Base-by-base conservation (phyloP, 1,140 invertebrate genomes). In the Heliconius congener region DNA sequence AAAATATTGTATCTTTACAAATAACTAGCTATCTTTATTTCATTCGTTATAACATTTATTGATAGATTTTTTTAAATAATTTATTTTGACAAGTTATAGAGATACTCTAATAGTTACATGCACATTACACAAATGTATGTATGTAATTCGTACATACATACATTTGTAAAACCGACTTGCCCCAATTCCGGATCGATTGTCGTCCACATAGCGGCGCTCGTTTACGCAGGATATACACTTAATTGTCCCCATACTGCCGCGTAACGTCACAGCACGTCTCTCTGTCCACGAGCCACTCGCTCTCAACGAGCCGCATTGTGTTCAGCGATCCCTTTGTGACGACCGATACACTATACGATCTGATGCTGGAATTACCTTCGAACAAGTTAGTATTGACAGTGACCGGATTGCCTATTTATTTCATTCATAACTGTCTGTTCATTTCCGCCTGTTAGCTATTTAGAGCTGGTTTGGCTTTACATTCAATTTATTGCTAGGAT, bases 261-360 rank as follows among this genome's bases (percentile, higher is more conserved):
- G 42, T 46, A 60, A 70, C 57, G 23, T 71, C 30, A 60, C 77
- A 9, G 77, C 77, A 50, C 37, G 46, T 30, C 52, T 52, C 77
- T 42, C 73, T 78, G 77, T 78, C 13, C 37, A 9, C 71, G 77
- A 78, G 71, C 77, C 77, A 78, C 50, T 78, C 46, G 77, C 30
- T 72, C 60, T 73, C 77, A 73, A 78, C 60, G 37, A 73, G 52
- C 30, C 50, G 71, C n/a, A 73, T 78, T 78, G 77, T 78, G 77
- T 18, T 55, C 23, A 27, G 23, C 57, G 57, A 16, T 66, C 50
- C 70, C 50, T 72, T 73, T 72, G 70, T 77, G 3, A 4, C 37
- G 57, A 46, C 13, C 42, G 42, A 46, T 46, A 46, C 18, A 16
- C 23, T 23, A 23, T 23, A 5, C 5, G 18, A 50, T 39, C 42